A percentile compares a stretch with the other conserved stretches of the same genome.
Conservation (phyloP, 2,888 invertebrate species). For the Orthosia gracilis region DNA sequence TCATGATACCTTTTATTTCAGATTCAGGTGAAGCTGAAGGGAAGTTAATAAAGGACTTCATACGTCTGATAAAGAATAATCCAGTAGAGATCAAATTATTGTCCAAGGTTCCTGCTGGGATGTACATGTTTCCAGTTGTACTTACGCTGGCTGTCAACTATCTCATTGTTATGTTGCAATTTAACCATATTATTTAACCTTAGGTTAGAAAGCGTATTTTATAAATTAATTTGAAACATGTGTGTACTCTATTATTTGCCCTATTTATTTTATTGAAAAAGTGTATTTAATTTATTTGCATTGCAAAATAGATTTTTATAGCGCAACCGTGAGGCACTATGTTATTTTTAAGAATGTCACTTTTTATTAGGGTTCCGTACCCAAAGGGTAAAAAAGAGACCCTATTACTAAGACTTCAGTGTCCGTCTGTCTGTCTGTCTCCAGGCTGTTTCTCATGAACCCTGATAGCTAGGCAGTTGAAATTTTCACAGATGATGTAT, state of each 20-base stretch:
- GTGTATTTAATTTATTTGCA: not conserved
- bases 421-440: too few species aligned
- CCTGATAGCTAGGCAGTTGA: too few species aligned
- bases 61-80: constrained; percentile 14
- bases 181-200: constrained; percentile 11
- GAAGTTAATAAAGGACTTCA: constrained; percentile 11
- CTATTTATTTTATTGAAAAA: not conserved
- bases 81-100: not conserved
- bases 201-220: not conserved
- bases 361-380: too few species aligned
- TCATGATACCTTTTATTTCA: not conserved
- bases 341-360: too few species aligned
- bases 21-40: constrained; percentile 3
- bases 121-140: constrained; percentile 13
- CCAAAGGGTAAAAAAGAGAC: too few species aligned
- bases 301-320: too few species aligned
- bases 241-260: not conserved
- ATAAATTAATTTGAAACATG: not conserved
- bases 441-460: too few species aligned
- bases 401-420: too few species aligned
- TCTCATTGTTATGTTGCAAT: constrained; percentile 25
- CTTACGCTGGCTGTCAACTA: constrained; percentile 14
- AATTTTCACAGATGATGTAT: too few species aligned
- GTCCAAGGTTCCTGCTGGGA: constrained; percentile 11
- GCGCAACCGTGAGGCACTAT: too few species aligned